These are phyloP conservation scores for Chouioia cunea DNA, from an alignment of 2,888 invertebrate species.

Conservation along the genomic window DNA sequence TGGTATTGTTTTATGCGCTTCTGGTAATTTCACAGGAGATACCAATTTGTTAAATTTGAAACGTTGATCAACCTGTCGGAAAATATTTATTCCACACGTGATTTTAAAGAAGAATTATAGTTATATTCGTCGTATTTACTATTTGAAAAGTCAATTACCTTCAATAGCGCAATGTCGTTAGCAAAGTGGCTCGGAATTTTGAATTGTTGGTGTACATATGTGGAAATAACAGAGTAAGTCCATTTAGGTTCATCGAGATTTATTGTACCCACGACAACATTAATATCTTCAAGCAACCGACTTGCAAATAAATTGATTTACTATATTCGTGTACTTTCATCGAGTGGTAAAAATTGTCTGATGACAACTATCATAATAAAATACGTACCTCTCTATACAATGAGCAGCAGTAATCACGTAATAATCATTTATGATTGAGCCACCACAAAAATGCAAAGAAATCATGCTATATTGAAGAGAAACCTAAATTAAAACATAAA, in stretches of 20 bases:
- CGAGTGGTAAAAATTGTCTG: not conserved
- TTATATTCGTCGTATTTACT: not conserved
- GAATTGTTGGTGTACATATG: conserved; percentile 52
- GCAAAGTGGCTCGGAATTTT: conserved; percentile 43
- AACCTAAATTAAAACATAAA: not conserved
- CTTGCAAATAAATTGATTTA: no score
- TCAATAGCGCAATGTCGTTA: conserved; percentile 60
- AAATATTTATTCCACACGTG: not conserved
- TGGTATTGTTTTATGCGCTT: not conserved
- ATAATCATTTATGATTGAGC: conserved; percentile 36
- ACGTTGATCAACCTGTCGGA: conserved; percentile 15
- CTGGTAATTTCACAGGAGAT: conserved; percentile 14
- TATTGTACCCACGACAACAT: conserved; percentile 52
- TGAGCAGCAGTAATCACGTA: conserved; percentile 42
- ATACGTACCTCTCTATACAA: conserved; percentile 44
- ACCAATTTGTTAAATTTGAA: conserved; percentile 12
- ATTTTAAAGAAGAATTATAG: no score
- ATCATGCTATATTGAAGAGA: conserved; percentile 18
- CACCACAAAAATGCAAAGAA: conserved; percentile 37
- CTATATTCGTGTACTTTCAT: no score
- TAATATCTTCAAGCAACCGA: conserved; percentile 23
- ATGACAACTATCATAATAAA: not conserved
- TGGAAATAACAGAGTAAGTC: conserved; percentile 35
- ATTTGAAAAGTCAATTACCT: conserved; percentile 46
- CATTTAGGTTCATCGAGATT: conserved; percentile 44